phyloP scores from a whole-genome alignment of 2,797 vertebrate genomes.

The Thamnophis elegans region DNA sequence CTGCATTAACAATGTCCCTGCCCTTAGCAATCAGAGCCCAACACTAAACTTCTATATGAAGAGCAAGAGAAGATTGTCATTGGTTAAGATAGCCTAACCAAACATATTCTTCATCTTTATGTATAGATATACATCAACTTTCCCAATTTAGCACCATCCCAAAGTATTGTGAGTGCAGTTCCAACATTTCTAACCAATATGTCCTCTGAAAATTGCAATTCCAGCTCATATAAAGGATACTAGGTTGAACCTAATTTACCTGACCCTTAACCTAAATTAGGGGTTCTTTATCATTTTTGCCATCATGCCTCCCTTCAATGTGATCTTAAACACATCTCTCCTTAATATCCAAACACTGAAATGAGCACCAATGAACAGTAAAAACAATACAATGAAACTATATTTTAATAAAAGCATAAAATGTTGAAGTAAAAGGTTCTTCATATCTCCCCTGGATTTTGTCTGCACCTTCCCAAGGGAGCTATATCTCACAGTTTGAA shows the following conservation, averaged over 20 bases:
- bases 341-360: not conserved
- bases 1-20: not conserved
- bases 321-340: not conserved
- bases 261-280: not conserved
- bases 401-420: not conserved
- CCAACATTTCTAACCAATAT: not conserved
- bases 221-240: not conserved
- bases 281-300: not conserved
- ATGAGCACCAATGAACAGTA: not conserved
- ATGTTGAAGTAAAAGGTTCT: not conserved
- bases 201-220: not conserved
- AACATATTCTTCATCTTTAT: not conserved
- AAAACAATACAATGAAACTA: not conserved
- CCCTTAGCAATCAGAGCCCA: not conserved
- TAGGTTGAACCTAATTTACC: not conserved
- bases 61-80: not conserved
- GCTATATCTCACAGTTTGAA: not conserved
- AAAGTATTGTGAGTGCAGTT: not conserved
- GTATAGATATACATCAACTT: not conserved
- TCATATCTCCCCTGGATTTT: not conserved
- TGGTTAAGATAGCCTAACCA: not conserved
- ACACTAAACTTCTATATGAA: not conserved
- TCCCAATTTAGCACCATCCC: not conserved
- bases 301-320: not conserved
- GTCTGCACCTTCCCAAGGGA: not conserved